These are phyloP conservation scores for Drosophila suboccidentalis DNA, from an alignment of 2,888 invertebrate genomes.

Conservation along the genomic window DNA sequence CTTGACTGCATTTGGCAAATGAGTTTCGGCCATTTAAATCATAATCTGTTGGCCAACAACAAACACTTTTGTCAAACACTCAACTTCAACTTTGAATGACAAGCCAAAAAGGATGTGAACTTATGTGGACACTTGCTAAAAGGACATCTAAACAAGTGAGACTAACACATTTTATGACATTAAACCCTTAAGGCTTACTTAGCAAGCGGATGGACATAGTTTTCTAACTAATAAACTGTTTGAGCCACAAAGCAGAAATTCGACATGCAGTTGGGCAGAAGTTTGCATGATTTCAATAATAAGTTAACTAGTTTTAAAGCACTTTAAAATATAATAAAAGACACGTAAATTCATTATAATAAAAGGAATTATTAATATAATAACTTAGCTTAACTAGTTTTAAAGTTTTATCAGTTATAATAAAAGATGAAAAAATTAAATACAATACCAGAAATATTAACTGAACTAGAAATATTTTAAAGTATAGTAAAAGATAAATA, in stretches of 20 bases:
- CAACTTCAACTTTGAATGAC: slow-evolving; percentile 17
- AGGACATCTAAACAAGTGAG: not conserved
- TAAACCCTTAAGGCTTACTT: not conserved
- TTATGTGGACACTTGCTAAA: slow-evolving; percentile 10
- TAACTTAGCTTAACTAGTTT: not conserved
- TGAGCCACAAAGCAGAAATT: not conserved
- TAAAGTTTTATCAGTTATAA: no score
- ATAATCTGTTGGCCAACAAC: slow-evolving; percentile 35
- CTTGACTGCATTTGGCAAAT: slow-evolving; percentile 57
- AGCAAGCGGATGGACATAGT: not conserved
- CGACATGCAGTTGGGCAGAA: not conserved
- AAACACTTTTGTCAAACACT: slow-evolving; percentile 10
- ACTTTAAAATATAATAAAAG: not conserved
- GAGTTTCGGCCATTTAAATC: slow-evolving; percentile 44
- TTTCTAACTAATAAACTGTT: slow-evolving; percentile 1
- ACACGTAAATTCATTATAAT: no score
- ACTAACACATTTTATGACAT: slow-evolving; percentile 5
- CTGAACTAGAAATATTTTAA: no score
- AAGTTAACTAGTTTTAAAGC: not conserved
- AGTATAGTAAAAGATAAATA: no score
- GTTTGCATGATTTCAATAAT: not conserved
- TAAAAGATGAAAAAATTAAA: no score
- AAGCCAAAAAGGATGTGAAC: not conserved
- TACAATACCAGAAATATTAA: no score
- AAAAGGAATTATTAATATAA: not conserved